phyloP scores from a whole-genome alignment of 1,140 invertebrate species.

The Musca vetustissima region DNA sequence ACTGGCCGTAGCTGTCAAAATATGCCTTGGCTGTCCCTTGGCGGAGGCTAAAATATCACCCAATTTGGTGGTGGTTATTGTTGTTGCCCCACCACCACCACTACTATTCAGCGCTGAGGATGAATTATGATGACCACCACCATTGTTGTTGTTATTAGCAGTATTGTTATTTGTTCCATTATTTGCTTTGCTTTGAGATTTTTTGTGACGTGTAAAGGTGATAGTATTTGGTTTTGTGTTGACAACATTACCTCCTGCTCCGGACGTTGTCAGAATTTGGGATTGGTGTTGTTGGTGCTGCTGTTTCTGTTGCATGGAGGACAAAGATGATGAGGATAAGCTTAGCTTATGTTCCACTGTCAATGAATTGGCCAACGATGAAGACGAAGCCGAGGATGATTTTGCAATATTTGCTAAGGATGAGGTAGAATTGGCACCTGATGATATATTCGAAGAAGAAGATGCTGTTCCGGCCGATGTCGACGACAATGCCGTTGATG shows the following conservation, averaged over 20 bases:
- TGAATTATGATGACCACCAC: slow-evolving; percentile 8
- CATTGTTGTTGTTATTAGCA: not conserved
- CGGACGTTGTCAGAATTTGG: slow-evolving; percentile 14
- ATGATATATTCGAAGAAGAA: slow-evolving; percentile 20
- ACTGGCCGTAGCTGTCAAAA: slow-evolving; percentile 20
- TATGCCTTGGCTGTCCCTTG: not conserved
- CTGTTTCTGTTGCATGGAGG: slow-evolving; percentile 23
- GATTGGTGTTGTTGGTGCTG: slow-evolving; percentile 27
- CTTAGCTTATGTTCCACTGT: slow-evolving; percentile 21
- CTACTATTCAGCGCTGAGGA: not conserved
- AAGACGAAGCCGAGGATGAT: too few species aligned
- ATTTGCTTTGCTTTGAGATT: slow-evolving; percentile 34
- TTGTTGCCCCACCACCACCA: not conserved
- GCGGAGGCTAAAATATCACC: slow-evolving; percentile 26
- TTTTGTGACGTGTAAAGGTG: slow-evolving; percentile 39
- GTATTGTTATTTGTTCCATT: slow-evolving; percentile 20
- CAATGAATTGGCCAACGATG: slow-evolving; percentile 14
- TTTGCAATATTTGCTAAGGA: slow-evolving; percentile 14
- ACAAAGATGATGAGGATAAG: slow-evolving; percentile 20
- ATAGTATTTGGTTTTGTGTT: slow-evolving; percentile 34
- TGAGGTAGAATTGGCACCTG: slow-evolving; percentile 23
- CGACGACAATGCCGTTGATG: slow-evolving; percentile 18
- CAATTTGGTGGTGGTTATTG: slow-evolving; percentile 26
- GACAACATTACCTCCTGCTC: slow-evolving; percentile 25
- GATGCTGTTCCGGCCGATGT: slow-evolving; percentile 23